phyloP scores from a whole-genome alignment of 2,113 vertebrate genomes.

The Psophia crepitans region DNA sequence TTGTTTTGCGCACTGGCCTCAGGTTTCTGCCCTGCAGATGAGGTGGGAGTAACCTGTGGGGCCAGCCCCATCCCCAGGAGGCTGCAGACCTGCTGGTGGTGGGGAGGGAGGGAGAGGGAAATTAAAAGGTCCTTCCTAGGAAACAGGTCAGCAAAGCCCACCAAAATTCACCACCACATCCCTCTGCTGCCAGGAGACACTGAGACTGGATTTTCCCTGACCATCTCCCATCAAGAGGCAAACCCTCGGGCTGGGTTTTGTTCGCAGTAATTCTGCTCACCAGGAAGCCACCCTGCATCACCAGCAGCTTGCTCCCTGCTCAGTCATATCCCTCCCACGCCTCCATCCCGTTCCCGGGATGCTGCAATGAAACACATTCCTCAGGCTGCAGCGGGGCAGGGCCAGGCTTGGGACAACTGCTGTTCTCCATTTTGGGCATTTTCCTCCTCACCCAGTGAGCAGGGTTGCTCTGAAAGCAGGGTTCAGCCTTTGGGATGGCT shows the following conservation, averaged over 20 bases:
- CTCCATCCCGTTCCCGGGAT: accelerated
- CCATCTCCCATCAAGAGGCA: not conserved
- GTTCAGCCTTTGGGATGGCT: accelerated
- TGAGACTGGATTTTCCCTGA: not conserved
- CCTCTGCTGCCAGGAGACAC: accelerated
- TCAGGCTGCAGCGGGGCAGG: not conserved
- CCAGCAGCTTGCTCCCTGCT: not conserved
- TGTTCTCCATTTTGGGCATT: not conserved
- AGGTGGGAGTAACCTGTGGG: not conserved
- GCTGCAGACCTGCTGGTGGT: not conserved
- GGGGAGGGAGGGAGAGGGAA: not conserved
- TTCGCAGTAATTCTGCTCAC: not conserved
- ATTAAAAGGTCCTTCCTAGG: not conserved
- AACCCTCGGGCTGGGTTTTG: accelerated
- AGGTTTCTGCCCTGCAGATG: not conserved
- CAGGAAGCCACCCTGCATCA: accelerated
- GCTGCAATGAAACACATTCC: not conserved
- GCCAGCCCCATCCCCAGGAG: not conserved
- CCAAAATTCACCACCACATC: not conserved
- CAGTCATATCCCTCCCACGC: not conserved
- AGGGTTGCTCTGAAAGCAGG: not conserved
- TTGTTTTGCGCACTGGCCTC: accelerated
- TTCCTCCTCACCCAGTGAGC: accelerated
- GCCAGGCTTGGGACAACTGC: not conserved
- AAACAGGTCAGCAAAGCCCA: not conserved